Evolutionary conservation across 2,888 invertebrate genomes (phyloP).

Genomic region (Galeopsomyia nigrocyanea): DNA sequence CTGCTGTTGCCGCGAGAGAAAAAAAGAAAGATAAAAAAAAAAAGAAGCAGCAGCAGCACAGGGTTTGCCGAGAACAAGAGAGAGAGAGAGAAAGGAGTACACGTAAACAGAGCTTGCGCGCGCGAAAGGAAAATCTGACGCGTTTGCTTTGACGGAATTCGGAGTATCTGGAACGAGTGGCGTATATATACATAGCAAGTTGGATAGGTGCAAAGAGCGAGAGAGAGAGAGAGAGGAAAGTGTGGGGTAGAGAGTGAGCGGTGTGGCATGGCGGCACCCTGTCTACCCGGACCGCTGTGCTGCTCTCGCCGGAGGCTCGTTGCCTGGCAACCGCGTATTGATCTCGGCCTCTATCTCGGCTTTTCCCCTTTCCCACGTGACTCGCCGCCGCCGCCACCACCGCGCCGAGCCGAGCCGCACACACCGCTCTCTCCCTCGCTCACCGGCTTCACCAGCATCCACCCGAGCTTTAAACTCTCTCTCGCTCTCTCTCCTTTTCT

Average conservation of each 20-base stretch:
- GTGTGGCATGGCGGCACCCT: conserved; percentile 70
- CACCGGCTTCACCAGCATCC: conserved; percentile 7
- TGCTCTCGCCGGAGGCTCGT: conserved; percentile 68
- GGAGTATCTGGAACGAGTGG: conserved; percentile 44
- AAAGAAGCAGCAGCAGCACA: conserved; percentile 13
- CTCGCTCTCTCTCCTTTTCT: conserved; percentile 10
- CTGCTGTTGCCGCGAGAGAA: neutral
- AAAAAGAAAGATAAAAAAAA: neutral
- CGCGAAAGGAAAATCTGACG: conserved; percentile 44
- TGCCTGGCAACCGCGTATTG: conserved; percentile 70
- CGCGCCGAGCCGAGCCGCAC: too few relatives aligned
- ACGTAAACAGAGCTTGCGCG: conserved; percentile 36
- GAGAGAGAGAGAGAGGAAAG: conserved; percentile 48
- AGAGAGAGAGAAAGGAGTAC: conserved; percentile 16
- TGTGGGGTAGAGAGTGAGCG: conserved; percentile 47
- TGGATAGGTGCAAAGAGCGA: conserved; percentile 5
- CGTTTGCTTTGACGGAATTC: conserved; percentile 41
- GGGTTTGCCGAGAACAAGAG: conserved; percentile 3
- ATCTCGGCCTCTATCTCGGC: conserved; percentile 66
- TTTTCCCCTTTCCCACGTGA: conserved; percentile 60
- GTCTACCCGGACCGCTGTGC: conserved; percentile 73
- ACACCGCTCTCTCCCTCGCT: too few relatives aligned
- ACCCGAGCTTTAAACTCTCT: conserved; percentile 35
- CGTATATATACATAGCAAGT: conserved; percentile 30
- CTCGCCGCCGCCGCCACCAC: conserved; percentile 22